phyloP scores from a whole-genome alignment of 2,888 invertebrate genomes.

The Melieria omissa region DNA sequence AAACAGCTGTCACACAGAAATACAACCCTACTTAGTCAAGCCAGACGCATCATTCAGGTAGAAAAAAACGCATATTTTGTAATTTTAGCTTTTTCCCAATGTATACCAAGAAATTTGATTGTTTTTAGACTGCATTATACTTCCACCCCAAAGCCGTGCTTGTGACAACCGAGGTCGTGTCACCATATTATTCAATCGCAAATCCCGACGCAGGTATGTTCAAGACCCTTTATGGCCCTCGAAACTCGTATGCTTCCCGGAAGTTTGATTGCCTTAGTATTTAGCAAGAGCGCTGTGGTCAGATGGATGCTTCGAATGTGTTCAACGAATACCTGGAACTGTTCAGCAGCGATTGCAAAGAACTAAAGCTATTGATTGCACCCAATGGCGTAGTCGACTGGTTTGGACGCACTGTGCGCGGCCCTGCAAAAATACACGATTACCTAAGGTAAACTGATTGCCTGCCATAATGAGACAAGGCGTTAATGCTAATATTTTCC shows the following conservation, averaged over 20 bases:
- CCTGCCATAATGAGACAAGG: background rate
- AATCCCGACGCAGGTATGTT: too few relatives aligned
- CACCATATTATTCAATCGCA: too few relatives aligned
- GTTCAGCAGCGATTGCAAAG: constrained; percentile 47
- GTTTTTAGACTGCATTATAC: too few relatives aligned
- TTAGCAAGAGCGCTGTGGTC: background rate
- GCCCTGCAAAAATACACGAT: constrained; percentile 51
- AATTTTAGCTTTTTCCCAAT: too few relatives aligned
- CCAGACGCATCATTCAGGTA: background rate
- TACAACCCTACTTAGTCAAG: constrained; percentile 3
- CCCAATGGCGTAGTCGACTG: constrained; percentile 57
- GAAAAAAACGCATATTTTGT: background rate
- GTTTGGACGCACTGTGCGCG: constrained; percentile 57
- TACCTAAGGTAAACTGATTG: constrained; percentile 50
- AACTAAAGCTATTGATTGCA: constrained; percentile 51
- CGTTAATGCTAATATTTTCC: background rate
- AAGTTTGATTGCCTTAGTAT: background rate
- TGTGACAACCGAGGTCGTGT: too few relatives aligned
- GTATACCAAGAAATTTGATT: too few relatives aligned
- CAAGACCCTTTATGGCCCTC: too few relatives aligned
- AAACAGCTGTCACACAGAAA: constrained; percentile 6
- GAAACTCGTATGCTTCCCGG: too few relatives aligned
- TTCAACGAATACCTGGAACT: constrained; percentile 49
- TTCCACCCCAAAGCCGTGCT: too few relatives aligned
- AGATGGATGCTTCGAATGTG: constrained; percentile 36